Percentiles rank a stretch among this genome's conserved stretches.
These are phyloP conservation scores for Pseudorectes ferrugineus DNA, from an alignment of 2,113 vertebrate genomes.

Conservation along the genomic window DNA sequence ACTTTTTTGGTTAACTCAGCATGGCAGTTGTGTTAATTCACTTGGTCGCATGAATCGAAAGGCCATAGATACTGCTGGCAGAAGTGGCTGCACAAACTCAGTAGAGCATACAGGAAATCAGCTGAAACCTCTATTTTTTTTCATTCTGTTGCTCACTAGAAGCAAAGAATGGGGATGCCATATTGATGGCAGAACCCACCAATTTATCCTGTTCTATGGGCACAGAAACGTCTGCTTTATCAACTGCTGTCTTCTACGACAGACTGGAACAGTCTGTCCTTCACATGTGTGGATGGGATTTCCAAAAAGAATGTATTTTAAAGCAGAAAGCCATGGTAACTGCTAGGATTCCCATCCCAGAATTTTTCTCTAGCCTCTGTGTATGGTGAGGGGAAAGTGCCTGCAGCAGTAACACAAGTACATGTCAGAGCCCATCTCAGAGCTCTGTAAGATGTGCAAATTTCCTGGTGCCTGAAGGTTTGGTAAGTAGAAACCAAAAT, in stretches of 20 bases:
- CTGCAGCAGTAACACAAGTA: constrained; percentile 25
- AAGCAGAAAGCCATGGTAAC: neutral
- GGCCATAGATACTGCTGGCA: neutral
- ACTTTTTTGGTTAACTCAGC: neutral
- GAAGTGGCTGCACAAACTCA: neutral
- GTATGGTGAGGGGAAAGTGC: neutral
- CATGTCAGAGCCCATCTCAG: constrained; percentile 41
- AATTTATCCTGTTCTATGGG: neutral
- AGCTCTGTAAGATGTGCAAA: constrained; percentile 34
- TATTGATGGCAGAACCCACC: neutral
- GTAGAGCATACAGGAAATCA: neutral
- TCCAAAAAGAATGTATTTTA: neutral
- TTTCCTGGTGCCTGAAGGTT: constrained; percentile 49
- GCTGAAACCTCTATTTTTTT: neutral
- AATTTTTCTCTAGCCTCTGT: neutral
- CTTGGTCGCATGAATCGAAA: neutral
- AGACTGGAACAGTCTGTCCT: neutral
- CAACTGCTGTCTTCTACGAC: neutral
- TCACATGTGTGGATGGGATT: neutral
- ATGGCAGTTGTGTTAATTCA: neutral
- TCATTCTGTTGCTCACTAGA: neutral
- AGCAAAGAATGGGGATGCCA: neutral
- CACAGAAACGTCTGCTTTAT: neutral
- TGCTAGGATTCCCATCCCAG: neutral
- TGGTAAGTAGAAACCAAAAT: constrained; percentile 40